Evolutionary conservation across 1,140 invertebrate species (phyloP).

Genomic region (Heliconius congener): DNA sequence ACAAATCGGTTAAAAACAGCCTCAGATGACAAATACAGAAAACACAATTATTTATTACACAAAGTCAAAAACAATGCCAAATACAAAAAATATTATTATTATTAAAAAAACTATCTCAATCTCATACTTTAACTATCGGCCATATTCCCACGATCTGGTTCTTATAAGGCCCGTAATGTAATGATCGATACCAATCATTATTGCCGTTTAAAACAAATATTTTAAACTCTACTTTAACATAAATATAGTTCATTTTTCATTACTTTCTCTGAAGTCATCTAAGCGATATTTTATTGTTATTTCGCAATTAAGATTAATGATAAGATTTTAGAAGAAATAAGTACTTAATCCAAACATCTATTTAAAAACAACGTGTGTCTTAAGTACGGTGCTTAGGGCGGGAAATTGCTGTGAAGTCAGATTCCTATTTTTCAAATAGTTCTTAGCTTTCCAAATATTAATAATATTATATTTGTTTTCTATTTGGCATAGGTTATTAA

Average conservation of each 20-base stretch:
- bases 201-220: constrained; percentile 45
- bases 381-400: constrained; percentile 63
- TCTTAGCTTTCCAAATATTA: not conserved
- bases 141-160: constrained; percentile 76
- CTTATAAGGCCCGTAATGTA: constrained; percentile 69
- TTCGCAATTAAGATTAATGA: constrained; percentile 79
- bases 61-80: constrained; percentile 20
- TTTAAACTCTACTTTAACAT: constrained; percentile 50
- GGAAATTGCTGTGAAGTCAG: constrained; percentile 61
- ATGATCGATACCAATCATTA: constrained; percentile 70
- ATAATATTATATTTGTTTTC: no score
- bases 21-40: no score
- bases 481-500: no score
- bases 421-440: not conserved
- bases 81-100: not conserved
- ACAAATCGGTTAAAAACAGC: no score
- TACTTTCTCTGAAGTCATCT: constrained; percentile 36
- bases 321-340: constrained; percentile 75
- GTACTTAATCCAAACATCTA: constrained; percentile 77
- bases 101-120: constrained; percentile 50
- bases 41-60: not conserved
- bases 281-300: constrained; percentile 79
- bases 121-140: constrained; percentile 60
- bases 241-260: constrained; percentile 36
- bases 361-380: constrained; percentile 65